phyloP scores from a whole-genome alignment of 2,797 vertebrate genomes.

The Todus mexicanus region DNA sequence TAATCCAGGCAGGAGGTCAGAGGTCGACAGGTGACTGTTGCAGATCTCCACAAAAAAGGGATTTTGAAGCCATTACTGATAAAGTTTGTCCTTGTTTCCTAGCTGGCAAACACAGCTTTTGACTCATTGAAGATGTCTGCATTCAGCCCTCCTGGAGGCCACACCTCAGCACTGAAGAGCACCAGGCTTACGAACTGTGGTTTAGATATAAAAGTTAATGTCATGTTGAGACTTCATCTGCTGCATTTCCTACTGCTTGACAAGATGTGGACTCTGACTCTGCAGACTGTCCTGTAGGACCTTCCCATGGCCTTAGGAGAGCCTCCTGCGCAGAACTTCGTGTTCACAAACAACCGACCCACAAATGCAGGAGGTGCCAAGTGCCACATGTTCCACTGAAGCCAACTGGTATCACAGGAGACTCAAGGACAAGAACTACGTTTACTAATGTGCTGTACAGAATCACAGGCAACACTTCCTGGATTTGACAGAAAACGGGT shows the following conservation, averaged over 20 bases:
- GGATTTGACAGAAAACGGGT: not conserved
- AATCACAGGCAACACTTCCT: not conserved
- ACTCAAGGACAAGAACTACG: not conserved
- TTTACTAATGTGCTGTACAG: not conserved
- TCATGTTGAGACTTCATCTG: not conserved
- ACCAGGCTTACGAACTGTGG: not conserved
- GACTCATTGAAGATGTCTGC: not conserved
- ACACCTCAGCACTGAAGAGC: not conserved
- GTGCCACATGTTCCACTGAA: not conserved
- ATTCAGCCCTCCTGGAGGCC: not conserved
- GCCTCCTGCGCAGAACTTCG: fast-evolving
- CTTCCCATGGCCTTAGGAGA: not conserved
- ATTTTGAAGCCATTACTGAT: not conserved
- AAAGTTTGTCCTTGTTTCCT: not conserved
- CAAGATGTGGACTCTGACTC: not conserved
- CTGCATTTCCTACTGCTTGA: not conserved
- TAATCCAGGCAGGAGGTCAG: not conserved
- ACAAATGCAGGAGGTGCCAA: not conserved
- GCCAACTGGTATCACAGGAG: not conserved
- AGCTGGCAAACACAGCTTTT: not conserved
- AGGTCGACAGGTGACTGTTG: not conserved
- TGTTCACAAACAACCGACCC: fast-evolving
- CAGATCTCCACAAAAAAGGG: not conserved
- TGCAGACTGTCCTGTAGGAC: not conserved
- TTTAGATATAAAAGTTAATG: not conserved